Conservation (phyloP, 2,113 vertebrate species). For the Crypturellus undulatus region DNA sequence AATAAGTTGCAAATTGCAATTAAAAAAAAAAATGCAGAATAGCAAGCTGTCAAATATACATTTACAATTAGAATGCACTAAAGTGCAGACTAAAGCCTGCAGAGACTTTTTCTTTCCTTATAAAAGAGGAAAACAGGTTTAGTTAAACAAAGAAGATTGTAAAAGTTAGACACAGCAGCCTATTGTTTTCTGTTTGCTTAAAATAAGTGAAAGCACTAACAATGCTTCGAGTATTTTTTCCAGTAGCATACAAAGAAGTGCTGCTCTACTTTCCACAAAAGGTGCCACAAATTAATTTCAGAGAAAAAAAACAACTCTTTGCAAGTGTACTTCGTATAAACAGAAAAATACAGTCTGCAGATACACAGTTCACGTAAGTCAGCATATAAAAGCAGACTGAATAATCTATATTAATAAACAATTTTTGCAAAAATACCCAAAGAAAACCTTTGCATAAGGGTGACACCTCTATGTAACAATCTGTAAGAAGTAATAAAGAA, state of each 20-base stretch:
- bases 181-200: conserved; percentile 29
- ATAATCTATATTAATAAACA: background rate
- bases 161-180: background rate
- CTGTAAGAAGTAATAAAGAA: background rate
- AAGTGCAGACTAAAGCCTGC: background rate
- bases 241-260: background rate
- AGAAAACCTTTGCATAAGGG: background rate
- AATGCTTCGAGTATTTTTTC: background rate
- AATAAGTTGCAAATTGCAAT: background rate
- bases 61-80: fast-evolving
- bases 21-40: background rate
- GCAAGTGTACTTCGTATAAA: background rate
- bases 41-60: background rate
- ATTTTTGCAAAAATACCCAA: background rate
- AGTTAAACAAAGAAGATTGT: background rate
- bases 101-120: background rate
- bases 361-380: background rate
- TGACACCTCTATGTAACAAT: background rate
- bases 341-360: background rate
- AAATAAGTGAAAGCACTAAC: conserved; percentile 5
- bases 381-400: background rate
- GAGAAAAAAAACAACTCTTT: background rate
- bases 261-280: conserved; percentile 19
- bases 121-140: background rate
- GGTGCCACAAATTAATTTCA: background rate